Base-by-base conservation (phyloP, 1,140 invertebrate genomes). In the Drosophila grimshawi region DNA sequence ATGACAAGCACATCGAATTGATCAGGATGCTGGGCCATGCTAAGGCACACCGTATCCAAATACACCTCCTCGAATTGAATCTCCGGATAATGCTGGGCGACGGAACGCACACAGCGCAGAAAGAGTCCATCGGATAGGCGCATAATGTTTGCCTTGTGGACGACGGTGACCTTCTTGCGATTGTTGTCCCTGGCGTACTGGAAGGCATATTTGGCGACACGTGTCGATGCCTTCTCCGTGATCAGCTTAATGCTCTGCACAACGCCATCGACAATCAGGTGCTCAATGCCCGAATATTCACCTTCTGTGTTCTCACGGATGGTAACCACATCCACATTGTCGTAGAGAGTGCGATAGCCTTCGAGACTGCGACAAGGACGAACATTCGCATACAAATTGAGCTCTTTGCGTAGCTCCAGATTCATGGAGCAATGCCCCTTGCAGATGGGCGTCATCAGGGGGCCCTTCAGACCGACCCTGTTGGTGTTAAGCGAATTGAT, bases 71-170 rank as follows among this genome's bases (percentile, higher is more conserved):
- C 97, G 92, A 99, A 99, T 93, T 97, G 97, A 69, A 99, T 96
- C 81, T 98, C 96, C 29, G 97, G 97, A 92, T 96, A 97, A 90
- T 98, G 96, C 91, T 98, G 96, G 2, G 99, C 98, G 77, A 97
- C 96, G 73, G 99, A 97, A 70, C 98, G 96, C 93, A 98, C 99
- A 92, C 98, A 99, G 71, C 97, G 95, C 83, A 99, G 94, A 94
- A 99, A 99, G 11, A 99, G 94, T 90, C 99, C 99, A 93, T 99
- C 99, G 3, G 98, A 99, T 98, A 99, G 99, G 91, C 99, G 95
- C 97, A 99, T 99, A 91, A 99, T 99, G 92, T 99, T 99, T 8
- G 99, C 99, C 94, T 99, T 99, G 94, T 99, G 99, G 10, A 99
- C 99, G 72, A 98, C 99, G 30, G 98, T 99, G 46, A 99, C 97